phyloP scores from a whole-genome alignment of 2,113 vertebrate species.

The Vulpes ferrilata region DNA sequence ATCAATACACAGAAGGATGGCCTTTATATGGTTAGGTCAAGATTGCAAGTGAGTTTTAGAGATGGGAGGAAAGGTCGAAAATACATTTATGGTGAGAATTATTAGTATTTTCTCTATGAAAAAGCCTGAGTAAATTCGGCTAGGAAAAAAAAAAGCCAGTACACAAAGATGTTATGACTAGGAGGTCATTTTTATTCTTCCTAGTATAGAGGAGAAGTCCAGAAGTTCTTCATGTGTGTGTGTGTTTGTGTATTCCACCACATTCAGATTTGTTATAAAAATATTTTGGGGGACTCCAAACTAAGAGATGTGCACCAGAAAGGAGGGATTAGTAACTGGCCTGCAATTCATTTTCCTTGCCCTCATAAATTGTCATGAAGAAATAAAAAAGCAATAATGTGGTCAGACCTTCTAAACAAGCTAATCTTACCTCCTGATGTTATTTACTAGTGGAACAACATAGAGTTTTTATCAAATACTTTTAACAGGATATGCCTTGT shows the following conservation, averaged over 20 bases:
- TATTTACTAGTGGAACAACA: neutral
- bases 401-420: neutral
- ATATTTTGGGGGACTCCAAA: neutral
- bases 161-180: neutral
- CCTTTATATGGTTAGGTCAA: constrained; percentile 18
- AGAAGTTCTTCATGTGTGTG: neutral
- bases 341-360: neutral
- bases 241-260: neutral
- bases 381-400: neutral
- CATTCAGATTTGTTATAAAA: neutral
- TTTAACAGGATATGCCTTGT: neutral
- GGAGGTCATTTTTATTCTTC: neutral
- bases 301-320: neutral
- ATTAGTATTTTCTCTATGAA: neutral
- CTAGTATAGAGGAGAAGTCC: neutral
- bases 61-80: neutral
- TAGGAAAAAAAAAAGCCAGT: neutral
- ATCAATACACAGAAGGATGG: neutral
- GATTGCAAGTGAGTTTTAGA: neutral
- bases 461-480: neutral
- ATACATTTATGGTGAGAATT: neutral
- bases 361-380: neutral
- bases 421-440: neutral
- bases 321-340: neutral
- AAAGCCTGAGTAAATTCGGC: neutral